A percentile compares a stretch with the other conserved stretches of the same genome.
These are phyloP conservation scores for Garrulus glandarius DNA, from an alignment of 2,797 vertebrate genomes.

Conservation along the genomic window DNA sequence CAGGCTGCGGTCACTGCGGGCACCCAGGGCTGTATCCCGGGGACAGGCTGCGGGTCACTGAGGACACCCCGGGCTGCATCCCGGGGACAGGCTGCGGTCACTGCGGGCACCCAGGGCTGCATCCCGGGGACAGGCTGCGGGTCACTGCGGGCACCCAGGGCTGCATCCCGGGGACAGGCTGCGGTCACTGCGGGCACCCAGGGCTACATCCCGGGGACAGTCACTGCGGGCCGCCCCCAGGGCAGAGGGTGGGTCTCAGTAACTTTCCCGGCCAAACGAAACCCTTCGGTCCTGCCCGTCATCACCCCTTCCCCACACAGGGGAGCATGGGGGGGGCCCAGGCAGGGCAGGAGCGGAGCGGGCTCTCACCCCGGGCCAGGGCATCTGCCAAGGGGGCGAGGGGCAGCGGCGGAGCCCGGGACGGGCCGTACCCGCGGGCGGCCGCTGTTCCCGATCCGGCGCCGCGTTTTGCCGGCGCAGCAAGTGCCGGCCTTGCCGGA, in stretches of 20 bases:
- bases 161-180: no score
- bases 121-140: no score
- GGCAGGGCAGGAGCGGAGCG: background rate
- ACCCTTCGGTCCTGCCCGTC: background rate
- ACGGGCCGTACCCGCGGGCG: background rate
- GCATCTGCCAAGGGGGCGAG: background rate
- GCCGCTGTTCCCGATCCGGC: background rate
- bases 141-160: background rate
- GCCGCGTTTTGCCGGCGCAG: slow-evolving; percentile 8
- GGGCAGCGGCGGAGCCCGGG: background rate
- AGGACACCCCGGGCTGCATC: no score
- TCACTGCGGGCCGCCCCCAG: background rate
- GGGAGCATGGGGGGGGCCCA: accelerated
- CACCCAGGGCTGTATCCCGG: no score
- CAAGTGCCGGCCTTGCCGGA: background rate
- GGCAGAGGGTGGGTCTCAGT: background rate
- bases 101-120: background rate
- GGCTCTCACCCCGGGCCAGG: accelerated
- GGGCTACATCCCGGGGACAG: no score
- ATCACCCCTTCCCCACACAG: background rate
- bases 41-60: background rate
- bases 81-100: no score
- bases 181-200: background rate
- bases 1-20: background rate
- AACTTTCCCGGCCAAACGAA: background rate